These are phyloP conservation scores for Ictalurus punctatus DNA, from an alignment of 2,113 vertebrate genomes.

Conservation along the genomic window DNA sequence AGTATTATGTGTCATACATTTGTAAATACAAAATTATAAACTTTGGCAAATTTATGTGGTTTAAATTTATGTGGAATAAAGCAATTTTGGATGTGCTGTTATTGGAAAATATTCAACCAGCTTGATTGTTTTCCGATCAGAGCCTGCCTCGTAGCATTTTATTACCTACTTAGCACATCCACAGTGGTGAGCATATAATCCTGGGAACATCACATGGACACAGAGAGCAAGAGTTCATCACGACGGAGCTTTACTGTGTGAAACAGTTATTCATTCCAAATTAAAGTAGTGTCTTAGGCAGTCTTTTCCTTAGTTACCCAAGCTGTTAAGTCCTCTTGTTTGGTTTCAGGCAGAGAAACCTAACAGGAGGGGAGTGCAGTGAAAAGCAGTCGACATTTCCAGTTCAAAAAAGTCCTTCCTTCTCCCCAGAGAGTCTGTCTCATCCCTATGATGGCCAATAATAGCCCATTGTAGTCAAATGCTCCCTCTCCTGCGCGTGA, in stretches of 20 bases:
- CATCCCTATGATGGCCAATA: constrained; percentile 85
- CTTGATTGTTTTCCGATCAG: background rate
- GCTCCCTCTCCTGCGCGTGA: constrained; percentile 78
- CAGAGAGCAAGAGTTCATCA: constrained; percentile 19
- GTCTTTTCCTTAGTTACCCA: constrained; percentile 18
- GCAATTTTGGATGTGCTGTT: background rate
- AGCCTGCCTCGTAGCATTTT: background rate
- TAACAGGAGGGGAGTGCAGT: constrained; percentile 65
- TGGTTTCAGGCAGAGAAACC: constrained; percentile 68
- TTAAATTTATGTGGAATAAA: background rate
- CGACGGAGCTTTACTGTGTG: background rate
- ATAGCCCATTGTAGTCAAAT: constrained; percentile 87
- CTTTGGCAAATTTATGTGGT: background rate
- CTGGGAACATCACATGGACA: constrained; percentile 1
- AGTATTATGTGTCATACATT: background rate
- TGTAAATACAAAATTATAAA: background rate
- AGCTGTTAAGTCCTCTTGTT: constrained; percentile 51
- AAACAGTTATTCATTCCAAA: constrained; percentile 26
- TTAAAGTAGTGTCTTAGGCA: constrained; percentile 26
- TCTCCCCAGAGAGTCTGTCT: constrained; percentile 81
- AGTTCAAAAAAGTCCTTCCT: constrained; percentile 77
- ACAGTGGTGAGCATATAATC: background rate
- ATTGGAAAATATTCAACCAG: background rate
- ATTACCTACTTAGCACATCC: background rate
- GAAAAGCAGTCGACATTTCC: constrained; percentile 80